Conservation (phyloP, 2,888 invertebrate genomes). For the Agonopterix heracliana region DNA sequence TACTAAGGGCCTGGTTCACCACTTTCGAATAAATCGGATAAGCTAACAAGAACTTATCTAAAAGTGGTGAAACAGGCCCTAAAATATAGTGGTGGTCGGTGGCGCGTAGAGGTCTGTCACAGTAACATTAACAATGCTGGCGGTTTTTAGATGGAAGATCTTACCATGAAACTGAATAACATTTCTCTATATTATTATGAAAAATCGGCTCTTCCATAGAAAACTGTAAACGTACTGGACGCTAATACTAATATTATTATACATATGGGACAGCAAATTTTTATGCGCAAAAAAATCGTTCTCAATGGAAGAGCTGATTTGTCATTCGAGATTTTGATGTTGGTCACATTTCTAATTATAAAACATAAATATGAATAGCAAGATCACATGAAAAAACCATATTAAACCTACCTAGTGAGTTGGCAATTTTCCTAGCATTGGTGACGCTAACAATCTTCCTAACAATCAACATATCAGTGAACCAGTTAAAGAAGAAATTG, state of each 20-base stretch:
- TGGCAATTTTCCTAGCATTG: conserved; percentile 76
- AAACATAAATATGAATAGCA: not conserved
- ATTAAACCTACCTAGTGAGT: conserved; percentile 56
- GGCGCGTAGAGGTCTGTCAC: not conserved
- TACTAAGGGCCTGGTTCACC: too few species aligned
- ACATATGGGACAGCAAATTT: not conserved
- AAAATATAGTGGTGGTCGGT: not conserved
- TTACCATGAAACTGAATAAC: not conserved
- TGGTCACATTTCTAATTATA: not conserved
- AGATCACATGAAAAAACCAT: not conserved
- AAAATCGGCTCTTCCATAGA: too few species aligned
- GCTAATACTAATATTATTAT: conserved; percentile 28
- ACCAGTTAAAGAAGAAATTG: conserved; percentile 81
- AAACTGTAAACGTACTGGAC: conserved; percentile 43
- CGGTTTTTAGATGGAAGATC: not conserved
- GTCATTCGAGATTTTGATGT: too few species aligned
- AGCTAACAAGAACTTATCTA: too few species aligned
- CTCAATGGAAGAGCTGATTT: not conserved
- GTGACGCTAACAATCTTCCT: conserved; percentile 69
- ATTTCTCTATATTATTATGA: not conserved
- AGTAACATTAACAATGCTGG: not conserved
- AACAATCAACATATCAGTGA: conserved; percentile 78
- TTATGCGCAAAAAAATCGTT: not conserved
- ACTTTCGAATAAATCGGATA: too few species aligned
- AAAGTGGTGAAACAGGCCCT: too few species aligned